Evolutionary conservation across 2,113 vertebrate genomes (phyloP), one percentile per base, ranked within the genome.

Genomic region (Neolamprologus caudopunctatus): DNA sequence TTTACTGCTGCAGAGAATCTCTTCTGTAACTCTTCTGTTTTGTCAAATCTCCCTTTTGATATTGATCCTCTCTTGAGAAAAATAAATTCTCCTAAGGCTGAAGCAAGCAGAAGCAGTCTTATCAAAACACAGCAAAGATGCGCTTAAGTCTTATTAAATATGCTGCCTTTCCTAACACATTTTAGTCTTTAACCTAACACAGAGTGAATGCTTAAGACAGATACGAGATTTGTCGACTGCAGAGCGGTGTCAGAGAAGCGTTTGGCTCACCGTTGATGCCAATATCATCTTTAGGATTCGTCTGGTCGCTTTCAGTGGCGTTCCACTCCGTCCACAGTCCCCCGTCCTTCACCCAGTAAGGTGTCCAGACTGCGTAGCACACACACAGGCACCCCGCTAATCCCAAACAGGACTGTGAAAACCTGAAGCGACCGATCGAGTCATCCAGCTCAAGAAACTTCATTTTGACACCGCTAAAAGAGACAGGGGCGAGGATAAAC

Each of bases 311-410:
- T 17, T 26, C 71, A 13, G 93, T 94, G 78, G 79, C 45, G 28
- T 96, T 96, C 88, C 57, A 83, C 8, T 57, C 35, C 0, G 85
- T 28, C 97, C 96, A 97, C 50, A 97, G 93, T 61, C 97, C 96
- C 26, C 5, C 9, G 4, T 88, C 73, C 13, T 92, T 93, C 50
- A 97, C 87, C 97, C 97, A 97, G 83, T 71, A 89, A 1, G 96
- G 95, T 4, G 93, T 94, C 89, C 94, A 96, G 33, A 97, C 95
- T 2, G 96, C 94, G 1, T 94, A 97, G 75, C 83, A 83, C 80
- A 97, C 91, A 68, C 90, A 96, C 55, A 96, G 61, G 84, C 96
- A 96, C 10, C 97, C 97, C 9, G 50, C 47, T 28, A 97, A 73
- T 3, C 96, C 97, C 81, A 96, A 50, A 71, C 92, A 93, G 7